A percentile compares a stretch with the other conserved stretches of the same genome.
These are phyloP conservation scores for Cataglyphis rosenhaueri DNA, from an alignment of 2,888 invertebrate species.

Conservation along the genomic window DNA sequence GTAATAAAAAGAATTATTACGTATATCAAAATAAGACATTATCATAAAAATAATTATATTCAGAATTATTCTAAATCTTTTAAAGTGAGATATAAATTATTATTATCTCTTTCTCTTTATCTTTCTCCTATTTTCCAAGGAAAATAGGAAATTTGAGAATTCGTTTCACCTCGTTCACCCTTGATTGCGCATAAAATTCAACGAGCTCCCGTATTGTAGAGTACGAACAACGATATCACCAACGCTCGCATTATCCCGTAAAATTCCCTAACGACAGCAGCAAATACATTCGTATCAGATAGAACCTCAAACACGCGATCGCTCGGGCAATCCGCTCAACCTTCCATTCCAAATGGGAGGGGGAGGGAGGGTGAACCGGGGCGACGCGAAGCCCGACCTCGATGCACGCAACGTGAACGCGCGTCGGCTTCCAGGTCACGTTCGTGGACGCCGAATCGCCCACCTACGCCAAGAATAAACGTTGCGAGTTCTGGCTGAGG, in stretches of 20 bases:
- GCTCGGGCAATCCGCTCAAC: slow-evolving; percentile 27
- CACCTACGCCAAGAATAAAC: slow-evolving; percentile 93
- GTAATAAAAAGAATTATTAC: background rate
- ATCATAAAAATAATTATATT: background rate
- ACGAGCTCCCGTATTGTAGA: background rate
- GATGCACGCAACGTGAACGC: slow-evolving; percentile 23
- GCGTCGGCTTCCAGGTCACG: slow-evolving; percentile 88
- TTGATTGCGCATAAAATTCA: slow-evolving; percentile 26
- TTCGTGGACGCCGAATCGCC: slow-evolving; percentile 94
- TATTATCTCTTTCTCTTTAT: background rate
- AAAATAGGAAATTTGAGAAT: background rate
- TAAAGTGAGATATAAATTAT: background rate
- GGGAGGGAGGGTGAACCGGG: background rate
- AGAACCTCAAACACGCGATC: slow-evolving; percentile 37
- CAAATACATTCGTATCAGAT: slow-evolving; percentile 38
- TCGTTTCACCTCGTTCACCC: background rate
- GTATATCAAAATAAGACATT: background rate
- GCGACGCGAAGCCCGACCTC: slow-evolving; percentile 19
- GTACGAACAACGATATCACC: slow-evolving; percentile 38
- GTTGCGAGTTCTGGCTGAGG: slow-evolving; percentile 95
- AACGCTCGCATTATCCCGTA: slow-evolving; percentile 18
- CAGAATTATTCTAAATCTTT: background rate
- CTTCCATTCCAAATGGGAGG: background rate
- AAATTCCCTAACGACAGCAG: slow-evolving; percentile 48
- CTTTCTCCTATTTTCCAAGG: background rate